phyloP scores from a whole-genome alignment of 2,797 vertebrate species.

The Sparus aurata region DNA sequence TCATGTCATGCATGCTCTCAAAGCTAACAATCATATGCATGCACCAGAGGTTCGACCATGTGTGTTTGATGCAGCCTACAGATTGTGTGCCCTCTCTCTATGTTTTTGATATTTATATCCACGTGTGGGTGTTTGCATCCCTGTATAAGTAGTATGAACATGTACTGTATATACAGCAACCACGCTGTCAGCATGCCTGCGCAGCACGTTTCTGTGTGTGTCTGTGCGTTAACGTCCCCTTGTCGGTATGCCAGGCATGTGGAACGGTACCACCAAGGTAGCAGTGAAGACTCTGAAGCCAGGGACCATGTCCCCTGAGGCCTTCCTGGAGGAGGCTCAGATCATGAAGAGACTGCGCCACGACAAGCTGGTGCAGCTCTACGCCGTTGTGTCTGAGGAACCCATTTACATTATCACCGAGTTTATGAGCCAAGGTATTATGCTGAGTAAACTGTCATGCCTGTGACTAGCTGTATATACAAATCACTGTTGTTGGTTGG shows the following conservation, averaged over 20 bases:
- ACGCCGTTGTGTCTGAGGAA: slow-evolving; percentile 96
- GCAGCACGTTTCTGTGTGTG: neutral
- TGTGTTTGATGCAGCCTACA: slow-evolving; percentile 2
- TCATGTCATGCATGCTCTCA: slow-evolving; percentile 62
- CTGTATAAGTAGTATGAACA: slow-evolving; percentile 1
- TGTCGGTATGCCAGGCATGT: slow-evolving; percentile 89
- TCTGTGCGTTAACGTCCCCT: slow-evolving; percentile 45
- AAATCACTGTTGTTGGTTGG: slow-evolving; percentile 25
- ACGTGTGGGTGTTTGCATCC: slow-evolving; percentile 34
- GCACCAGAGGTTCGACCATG: slow-evolving; percentile 28
- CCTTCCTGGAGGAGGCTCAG: slow-evolving; percentile 98
- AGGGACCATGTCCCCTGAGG: slow-evolving; percentile 97
- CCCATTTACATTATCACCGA: slow-evolving; percentile 99
- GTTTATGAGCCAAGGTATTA: slow-evolving; percentile 95
- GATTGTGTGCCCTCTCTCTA: neutral
- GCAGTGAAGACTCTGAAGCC: slow-evolving; percentile 98
- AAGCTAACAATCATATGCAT: slow-evolving; percentile 57
- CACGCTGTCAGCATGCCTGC: slow-evolving; percentile 19
- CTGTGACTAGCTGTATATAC: slow-evolving; percentile 39
- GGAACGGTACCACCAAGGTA: slow-evolving; percentile 97
- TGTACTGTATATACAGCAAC: slow-evolving; percentile 15
- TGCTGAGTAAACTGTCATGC: slow-evolving; percentile 34
- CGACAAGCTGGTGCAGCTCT: slow-evolving; percentile 98
- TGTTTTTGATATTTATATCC: slow-evolving; percentile 16
- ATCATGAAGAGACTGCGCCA: slow-evolving; percentile 98